Evolutionary conservation across 2,888 invertebrate species (phyloP).

Genomic region (Trypoxylon attenuatum): DNA sequence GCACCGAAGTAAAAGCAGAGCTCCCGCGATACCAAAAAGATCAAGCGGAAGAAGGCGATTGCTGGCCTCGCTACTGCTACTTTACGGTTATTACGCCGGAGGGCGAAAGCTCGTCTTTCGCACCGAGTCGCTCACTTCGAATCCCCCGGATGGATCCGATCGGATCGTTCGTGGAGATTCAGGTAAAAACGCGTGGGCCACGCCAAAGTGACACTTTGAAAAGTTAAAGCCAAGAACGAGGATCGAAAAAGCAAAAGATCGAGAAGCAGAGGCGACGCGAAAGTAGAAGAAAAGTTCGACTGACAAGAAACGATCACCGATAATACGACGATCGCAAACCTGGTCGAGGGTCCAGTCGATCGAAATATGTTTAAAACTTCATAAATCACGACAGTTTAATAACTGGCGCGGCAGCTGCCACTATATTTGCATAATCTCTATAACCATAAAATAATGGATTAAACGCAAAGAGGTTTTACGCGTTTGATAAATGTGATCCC

Average conservation of each 20-base stretch:
- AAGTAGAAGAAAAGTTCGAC: background rate
- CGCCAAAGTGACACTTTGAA: too few species aligned
- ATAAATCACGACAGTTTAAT: conserved; percentile 24
- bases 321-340: conserved; percentile 12
- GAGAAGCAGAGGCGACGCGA: too few species aligned
- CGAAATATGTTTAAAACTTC: conserved; percentile 7
- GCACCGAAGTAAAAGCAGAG: background rate
- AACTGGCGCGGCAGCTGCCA: conserved; percentile 13
- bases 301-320: background rate
- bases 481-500: conserved; percentile 49
- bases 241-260: too few species aligned
- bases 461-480: conserved; percentile 25
- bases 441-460: conserved; percentile 31
- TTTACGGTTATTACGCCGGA: conserved; percentile 67
- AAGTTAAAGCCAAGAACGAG: too few species aligned
- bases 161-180: conserved; percentile 18
- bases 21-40: too few species aligned
- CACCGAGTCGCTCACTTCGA: conserved; percentile 18
- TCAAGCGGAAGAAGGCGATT: background rate
- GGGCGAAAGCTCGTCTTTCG: conserved; percentile 33
- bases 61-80: conserved; percentile 47
- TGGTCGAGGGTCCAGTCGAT: background rate
- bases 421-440: conserved; percentile 32
- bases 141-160: conserved; percentile 31
- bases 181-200: too few species aligned